These are phyloP conservation scores for Sciurus vulgaris DNA, from an alignment of 2,797 vertebrate species.

Conservation along the genomic window DNA sequence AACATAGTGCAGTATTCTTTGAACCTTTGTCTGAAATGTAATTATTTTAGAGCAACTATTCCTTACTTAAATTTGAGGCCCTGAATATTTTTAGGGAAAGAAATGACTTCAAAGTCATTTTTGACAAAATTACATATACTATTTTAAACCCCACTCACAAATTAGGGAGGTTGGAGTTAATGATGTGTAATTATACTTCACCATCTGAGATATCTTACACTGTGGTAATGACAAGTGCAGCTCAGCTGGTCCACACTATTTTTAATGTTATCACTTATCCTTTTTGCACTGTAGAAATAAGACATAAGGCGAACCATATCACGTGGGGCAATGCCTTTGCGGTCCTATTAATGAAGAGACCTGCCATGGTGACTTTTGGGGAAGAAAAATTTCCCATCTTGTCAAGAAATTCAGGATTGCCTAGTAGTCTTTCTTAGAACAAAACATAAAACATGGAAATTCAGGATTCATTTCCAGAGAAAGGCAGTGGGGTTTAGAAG, in stretches of 20 bases:
- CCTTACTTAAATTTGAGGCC: slow-evolving; percentile 10
- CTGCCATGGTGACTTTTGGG: background rate
- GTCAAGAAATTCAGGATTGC: background rate
- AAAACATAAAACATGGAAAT: background rate
- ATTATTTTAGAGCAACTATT: background rate
- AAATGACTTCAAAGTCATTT: background rate
- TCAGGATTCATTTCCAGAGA: background rate
- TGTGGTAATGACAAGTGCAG: background rate
- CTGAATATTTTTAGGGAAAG: slow-evolving; percentile 18
- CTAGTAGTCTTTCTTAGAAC: background rate
- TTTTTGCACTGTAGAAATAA: background rate
- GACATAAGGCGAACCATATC: background rate
- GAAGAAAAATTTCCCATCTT: background rate
- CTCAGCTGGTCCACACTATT: background rate
- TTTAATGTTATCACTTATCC: background rate
- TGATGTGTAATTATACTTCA: background rate
- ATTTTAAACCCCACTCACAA: background rate
- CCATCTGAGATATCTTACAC: background rate
- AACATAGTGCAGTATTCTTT: background rate
- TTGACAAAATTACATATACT: background rate
- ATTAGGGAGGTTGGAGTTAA: background rate
- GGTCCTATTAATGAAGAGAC: background rate
- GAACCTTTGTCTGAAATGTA: background rate
- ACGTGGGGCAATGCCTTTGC: background rate
- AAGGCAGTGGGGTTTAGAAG: background rate